Conservation (phyloP, 2,797 vertebrate genomes). For the Artibeus lituratus region DNA sequence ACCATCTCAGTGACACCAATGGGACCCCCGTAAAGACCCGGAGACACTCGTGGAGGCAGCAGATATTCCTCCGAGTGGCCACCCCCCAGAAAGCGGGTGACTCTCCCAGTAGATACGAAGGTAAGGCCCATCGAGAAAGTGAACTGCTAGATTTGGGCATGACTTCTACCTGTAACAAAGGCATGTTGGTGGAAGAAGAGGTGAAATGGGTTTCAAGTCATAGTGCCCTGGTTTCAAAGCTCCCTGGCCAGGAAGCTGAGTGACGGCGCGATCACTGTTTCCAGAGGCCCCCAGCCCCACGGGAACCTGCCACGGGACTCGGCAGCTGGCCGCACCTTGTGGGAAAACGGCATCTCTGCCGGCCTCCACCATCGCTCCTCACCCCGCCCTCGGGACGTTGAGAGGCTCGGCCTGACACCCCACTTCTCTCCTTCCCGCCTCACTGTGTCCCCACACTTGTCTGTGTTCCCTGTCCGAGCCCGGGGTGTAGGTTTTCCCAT, state of each 20-base stretch:
- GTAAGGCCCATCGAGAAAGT: slow-evolving; percentile 64
- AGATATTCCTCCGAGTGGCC: slow-evolving; percentile 97
- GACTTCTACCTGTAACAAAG: background rate
- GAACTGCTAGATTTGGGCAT: accelerated
- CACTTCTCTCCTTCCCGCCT: background rate
- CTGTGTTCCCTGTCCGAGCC: accelerated
- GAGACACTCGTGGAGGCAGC: slow-evolving; percentile 97
- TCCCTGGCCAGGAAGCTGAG: background rate
- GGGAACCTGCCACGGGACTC: background rate
- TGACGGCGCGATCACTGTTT: background rate
- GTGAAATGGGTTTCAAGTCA: background rate
- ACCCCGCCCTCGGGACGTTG: accelerated
- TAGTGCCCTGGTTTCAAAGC: background rate
- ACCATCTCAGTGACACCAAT: slow-evolving; percentile 70
- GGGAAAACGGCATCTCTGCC: accelerated
- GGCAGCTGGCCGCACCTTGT: background rate
- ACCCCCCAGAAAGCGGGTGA: slow-evolving; percentile 95
- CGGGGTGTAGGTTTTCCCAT: background rate
- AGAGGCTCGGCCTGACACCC: background rate
- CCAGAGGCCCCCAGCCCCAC: background rate
- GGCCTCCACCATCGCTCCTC: background rate
- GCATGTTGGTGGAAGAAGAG: background rate
- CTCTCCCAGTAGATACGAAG: slow-evolving; percentile 82
- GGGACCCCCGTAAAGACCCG: slow-evolving; percentile 88
- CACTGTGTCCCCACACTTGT: background rate